A percentile compares a stretch with the other conserved stretches of the same genome.
Evolutionary conservation across 2,888 invertebrate genomes (phyloP).

Genomic region (Dryobotodes eremita): DNA sequence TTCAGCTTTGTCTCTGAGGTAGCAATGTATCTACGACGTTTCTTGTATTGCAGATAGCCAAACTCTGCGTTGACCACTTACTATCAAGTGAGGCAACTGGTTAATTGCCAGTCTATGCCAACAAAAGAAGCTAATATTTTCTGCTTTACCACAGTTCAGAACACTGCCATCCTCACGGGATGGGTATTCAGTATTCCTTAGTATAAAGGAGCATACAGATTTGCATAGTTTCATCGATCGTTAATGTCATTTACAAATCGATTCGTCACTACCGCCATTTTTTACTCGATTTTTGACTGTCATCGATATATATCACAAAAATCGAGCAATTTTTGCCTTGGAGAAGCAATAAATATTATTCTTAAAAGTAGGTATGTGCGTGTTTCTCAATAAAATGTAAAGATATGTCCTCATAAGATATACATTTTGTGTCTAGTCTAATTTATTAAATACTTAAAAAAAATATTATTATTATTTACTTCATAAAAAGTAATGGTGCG

Average conservation of each 20-base stretch:
- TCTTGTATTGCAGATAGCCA: not conserved
- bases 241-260: not conserved
- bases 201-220: constrained; percentile 1
- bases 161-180: not conserved
- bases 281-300: too few relatives aligned
- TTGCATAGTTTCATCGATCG: not conserved
- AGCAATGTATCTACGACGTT: not conserved
- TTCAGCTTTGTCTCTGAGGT: not conserved
- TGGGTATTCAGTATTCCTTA: too few relatives aligned
- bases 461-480: not conserved
- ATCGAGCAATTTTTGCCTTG: constrained; percentile 20
- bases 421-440: constrained; percentile 58
- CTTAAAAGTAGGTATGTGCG: not conserved
- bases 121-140: not conserved
- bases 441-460: constrained; percentile 24
- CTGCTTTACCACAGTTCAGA: not conserved
- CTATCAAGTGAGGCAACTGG: not conserved
- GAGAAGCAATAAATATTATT: constrained; percentile 38
- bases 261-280: not conserved
- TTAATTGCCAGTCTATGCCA: not conserved
- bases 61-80: not conserved
- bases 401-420: constrained; percentile 43
- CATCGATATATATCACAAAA: not conserved
- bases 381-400: constrained; percentile 18
- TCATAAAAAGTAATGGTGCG: not conserved